phyloP scores from a whole-genome alignment of 1,140 invertebrate genomes.

The Drosophila biarmipes region DNA sequence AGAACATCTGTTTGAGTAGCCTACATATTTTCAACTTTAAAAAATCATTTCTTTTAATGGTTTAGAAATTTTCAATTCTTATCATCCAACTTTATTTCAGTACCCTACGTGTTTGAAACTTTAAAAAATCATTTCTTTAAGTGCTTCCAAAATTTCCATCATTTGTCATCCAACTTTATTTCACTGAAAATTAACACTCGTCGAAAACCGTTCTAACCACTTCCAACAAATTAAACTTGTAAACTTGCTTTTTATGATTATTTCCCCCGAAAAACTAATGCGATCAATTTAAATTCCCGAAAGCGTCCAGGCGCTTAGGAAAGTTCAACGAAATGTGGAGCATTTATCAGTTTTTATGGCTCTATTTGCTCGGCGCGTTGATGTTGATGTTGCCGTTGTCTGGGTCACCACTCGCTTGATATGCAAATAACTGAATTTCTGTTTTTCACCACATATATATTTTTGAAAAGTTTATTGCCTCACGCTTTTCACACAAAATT shows the following conservation, averaged over 20 bases:
- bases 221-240: slow-evolving; percentile 45
- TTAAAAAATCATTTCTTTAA: too few species aligned
- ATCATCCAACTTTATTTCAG: too few species aligned
- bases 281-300: slow-evolving; percentile 43
- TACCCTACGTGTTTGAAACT: too few species aligned
- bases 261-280: slow-evolving; percentile 41
- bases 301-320: slow-evolving; percentile 38
- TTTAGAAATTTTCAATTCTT: too few species aligned
- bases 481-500: slow-evolving; percentile 59
- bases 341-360: slow-evolving; percentile 77
- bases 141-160: not conserved
- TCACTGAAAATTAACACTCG: slow-evolving; percentile 8
- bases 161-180: not conserved
- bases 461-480: slow-evolving; percentile 68
- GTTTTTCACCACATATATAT: slow-evolving; percentile 73
- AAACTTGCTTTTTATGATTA: slow-evolving; percentile 48
- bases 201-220: slow-evolving; percentile 14
- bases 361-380: slow-evolving; percentile 53
- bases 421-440: slow-evolving; percentile 70
- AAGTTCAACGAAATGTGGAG: slow-evolving; percentile 56
- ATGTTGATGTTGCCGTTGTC: slow-evolving; percentile 12
- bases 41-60: too few species aligned
- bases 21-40: too few species aligned
- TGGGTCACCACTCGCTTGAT: slow-evolving; percentile 58
- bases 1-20: too few species aligned